A percentile compares a stretch with the other conserved stretches of the same genome.
phyloP scores from a whole-genome alignment of 2,888 invertebrate species.

The Cataglyphis livida region DNA sequence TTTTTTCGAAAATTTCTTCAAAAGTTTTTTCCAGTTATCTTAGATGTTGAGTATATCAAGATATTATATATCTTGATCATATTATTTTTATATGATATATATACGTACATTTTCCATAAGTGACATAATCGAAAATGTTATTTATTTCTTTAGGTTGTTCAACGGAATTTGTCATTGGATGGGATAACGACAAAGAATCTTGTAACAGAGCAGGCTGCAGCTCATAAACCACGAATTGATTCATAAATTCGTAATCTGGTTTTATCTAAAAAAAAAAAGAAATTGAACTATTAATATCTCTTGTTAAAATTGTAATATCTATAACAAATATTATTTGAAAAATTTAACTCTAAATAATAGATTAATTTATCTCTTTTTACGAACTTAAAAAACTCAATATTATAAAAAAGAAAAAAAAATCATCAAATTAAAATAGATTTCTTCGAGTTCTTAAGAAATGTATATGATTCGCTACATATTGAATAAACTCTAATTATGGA shows the following conservation, averaged over 20 bases:
- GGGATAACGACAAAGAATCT: constrained; percentile 85
- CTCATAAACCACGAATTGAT: constrained; percentile 87
- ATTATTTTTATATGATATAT: constrained; percentile 61
- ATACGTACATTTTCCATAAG: constrained; percentile 89
- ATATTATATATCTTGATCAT: not conserved
- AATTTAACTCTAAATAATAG: not conserved
- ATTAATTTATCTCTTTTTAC: not conserved
- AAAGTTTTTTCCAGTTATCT: not conserved
- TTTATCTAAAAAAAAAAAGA: constrained; percentile 77
- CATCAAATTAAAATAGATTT: not conserved
- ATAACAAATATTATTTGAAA: not conserved
- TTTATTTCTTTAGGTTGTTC: constrained; percentile 86
- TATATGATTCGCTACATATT: not conserved
- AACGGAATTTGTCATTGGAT: constrained; percentile 87
- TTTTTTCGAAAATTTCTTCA: not conserved
- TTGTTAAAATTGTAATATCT: not conserved
- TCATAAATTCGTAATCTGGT: constrained; percentile 86
- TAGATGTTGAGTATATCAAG: not conserved
- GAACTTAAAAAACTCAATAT: not conserved
- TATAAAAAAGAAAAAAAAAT: not conserved
- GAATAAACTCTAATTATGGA: not conserved
- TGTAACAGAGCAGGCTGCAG: constrained; percentile 84
- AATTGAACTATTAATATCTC: not conserved
- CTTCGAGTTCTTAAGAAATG: not conserved
- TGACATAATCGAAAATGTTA: constrained; percentile 87